Evolutionary conservation across 2,888 invertebrate species (phyloP), one percentile per base, ranked within the genome.

Genomic region (Dolichopus griseipennis): DNA sequence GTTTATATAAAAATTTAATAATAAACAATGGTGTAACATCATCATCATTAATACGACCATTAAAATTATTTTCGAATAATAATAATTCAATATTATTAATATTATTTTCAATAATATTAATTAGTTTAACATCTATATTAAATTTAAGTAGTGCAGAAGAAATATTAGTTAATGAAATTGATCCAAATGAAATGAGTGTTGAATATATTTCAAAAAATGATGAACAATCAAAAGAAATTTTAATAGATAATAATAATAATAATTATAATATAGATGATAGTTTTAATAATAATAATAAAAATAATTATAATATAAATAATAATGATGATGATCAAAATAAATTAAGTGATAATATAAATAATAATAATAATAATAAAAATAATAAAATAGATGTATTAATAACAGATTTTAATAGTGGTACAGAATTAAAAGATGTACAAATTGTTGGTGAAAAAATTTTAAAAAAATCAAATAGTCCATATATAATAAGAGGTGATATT

Each of bases 401-500:
- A 18, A 52, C 52, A 52, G 52, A 52, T 52, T 18, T 18, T 52
- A 52, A 52, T 52, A 52, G 52, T 52, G 52, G 52, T 18, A 81
- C 79, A 2, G 80, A 81, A 68, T 72, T 81, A 18, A 74, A 74
- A 69, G 80, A 79, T 70, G 79, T 78, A 68, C 77, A 77, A 70
- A 78, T 82, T 68, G 75, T 76, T 67, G 79, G 77, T 68, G 80
- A 82, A 72, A 78, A 78, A 66, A 76, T 74, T 61, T 69, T 81
- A 65, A 75, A 78, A 34, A 72, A 74, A 74, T 78, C 77, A 64
- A 84, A 84, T 74, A 91, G 91, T 76, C 93, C 93, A 33, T 94
- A 90, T 77, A 82, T 90, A 75, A 83, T 92, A 33, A 84, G 90
- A 71, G 90, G 91, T 77, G 93, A 95, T 82, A 83, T 95, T 69